A percentile compares a stretch with the other conserved stretches of the same genome.
Evolutionary conservation across 2,797 vertebrate genomes (phyloP).

Genomic region (Echeneis naucrates): DNA sequence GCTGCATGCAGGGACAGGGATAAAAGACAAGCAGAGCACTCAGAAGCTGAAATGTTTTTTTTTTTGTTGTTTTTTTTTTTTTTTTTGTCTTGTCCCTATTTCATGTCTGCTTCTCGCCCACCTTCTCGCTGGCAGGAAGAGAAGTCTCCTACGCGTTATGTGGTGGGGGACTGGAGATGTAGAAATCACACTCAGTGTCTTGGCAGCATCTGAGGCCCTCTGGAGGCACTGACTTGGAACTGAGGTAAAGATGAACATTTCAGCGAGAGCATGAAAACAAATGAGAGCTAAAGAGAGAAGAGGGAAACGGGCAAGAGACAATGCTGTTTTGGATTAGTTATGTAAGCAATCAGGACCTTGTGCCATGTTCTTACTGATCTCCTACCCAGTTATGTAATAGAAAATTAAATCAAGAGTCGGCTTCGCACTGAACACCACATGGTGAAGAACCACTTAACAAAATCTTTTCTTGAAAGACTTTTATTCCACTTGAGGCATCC

Average conservation of each 20-base stretch:
- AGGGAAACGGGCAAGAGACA: conserved; percentile 56
- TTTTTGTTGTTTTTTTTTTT: conserved; percentile 42
- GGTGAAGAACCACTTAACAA: conserved; percentile 2
- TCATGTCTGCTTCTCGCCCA: conserved; percentile 74
- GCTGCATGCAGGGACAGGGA: conserved; percentile 53
- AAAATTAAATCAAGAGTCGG: conserved; percentile 33
- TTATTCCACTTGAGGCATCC: not conserved
- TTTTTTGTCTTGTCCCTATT: conserved; percentile 45
- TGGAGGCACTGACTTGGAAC: conserved; percentile 60
- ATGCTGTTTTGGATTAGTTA: conserved; percentile 69
- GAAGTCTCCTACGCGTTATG: conserved; percentile 68
- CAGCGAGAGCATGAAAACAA: conserved; percentile 51
- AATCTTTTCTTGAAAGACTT: not conserved
- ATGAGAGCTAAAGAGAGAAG: conserved; percentile 36
- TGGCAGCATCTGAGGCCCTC: conserved; percentile 69
- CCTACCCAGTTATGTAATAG: conserved; percentile 44
- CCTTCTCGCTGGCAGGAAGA: conserved; percentile 74
- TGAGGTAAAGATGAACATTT: conserved; percentile 58
- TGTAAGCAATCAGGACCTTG: conserved; percentile 64
- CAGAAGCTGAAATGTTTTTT: conserved; percentile 47
- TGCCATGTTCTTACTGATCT: conserved; percentile 50
- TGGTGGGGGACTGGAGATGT: conserved; percentile 69
- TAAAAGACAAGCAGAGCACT: conserved; percentile 60
- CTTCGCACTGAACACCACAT: conserved; percentile 30
- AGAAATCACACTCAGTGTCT: conserved; percentile 73